Conservation (phyloP, 2,888 invertebrate genomes). For the Agonopterix alstromeriana region DNA sequence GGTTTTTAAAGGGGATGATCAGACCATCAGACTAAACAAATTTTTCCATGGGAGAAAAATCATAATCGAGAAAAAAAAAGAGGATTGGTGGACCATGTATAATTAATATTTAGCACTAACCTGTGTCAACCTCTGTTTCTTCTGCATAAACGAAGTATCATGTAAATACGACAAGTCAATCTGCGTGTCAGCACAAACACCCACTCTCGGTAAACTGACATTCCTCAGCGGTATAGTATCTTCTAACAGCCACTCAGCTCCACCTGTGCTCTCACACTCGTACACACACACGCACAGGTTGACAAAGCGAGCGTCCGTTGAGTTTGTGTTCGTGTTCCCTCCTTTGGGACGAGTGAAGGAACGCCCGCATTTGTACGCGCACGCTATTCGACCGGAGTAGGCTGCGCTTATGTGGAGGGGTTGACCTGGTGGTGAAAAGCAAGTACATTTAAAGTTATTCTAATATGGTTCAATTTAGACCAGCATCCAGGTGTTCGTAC, state of each 20-base stretch:
- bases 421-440: slow-evolving; percentile 74
- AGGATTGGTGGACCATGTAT: too few species aligned
- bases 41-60: too few species aligned
- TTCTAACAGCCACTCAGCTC: slow-evolving; percentile 95
- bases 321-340: slow-evolving; percentile 80
- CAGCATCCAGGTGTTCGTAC: too few species aligned
- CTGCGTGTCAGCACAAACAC: slow-evolving; percentile 88
- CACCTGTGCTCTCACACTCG: slow-evolving; percentile 98
- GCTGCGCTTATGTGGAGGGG: slow-evolving; percentile 97
- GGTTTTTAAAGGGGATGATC: too few species aligned
- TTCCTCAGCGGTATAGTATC: slow-evolving; percentile 96
- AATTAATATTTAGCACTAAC: slow-evolving; percentile 27
- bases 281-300: slow-evolving; percentile 97
- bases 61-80: too few species aligned
- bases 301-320: slow-evolving; percentile 84
- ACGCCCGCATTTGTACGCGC: slow-evolving; percentile 96
- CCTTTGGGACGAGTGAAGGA: slow-evolving; percentile 92
- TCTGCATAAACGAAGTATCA: slow-evolving; percentile 86
- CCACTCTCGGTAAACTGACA: slow-evolving; percentile 89
- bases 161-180: slow-evolving; percentile 89
- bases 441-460: slow-evolving; percentile 65
- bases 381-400: slow-evolving; percentile 97
- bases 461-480: too few species aligned
- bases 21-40: too few species aligned
- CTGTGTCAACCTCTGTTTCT: slow-evolving; percentile 88